Evolutionary conservation across 2,113 vertebrate genomes (phyloP).

Genomic region (Nesoenas mayeri): DNA sequence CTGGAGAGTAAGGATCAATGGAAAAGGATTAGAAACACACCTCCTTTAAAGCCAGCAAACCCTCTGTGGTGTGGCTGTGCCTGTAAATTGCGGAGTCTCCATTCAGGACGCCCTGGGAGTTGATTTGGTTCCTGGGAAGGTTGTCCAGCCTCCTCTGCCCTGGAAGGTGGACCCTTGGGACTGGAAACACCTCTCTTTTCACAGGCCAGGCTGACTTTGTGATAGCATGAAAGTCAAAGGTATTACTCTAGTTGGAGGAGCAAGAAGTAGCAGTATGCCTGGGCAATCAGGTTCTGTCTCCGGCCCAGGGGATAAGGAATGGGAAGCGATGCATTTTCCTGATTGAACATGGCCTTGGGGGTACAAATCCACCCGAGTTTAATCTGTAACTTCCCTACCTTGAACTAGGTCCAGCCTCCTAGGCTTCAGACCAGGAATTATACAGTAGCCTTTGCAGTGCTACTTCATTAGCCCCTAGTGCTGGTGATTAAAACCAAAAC

Average conservation of each 20-base stretch:
- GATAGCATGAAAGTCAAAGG: rapidly evolving
- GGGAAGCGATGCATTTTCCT: neutral
- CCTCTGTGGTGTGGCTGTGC: neutral
- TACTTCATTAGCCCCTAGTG: neutral
- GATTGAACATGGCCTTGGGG: neutral
- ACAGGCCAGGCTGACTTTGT: neutral
- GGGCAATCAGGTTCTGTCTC: neutral
- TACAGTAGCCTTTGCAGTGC: neutral
- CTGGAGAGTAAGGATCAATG: neutral
- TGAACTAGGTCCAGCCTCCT: neutral
- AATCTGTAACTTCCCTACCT: neutral
- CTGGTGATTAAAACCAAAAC: neutral
- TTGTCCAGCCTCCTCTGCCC: neutral
- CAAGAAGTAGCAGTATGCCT: neutral
- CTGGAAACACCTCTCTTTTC: neutral
- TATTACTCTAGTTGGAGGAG: neutral
- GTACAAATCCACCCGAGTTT: neutral
- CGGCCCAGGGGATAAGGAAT: neutral
- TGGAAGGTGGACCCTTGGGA: neutral
- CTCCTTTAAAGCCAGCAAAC: neutral
- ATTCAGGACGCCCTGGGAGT: rapidly evolving
- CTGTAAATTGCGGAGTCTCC: rapidly evolving
- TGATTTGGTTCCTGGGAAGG: neutral
- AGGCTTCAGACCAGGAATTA: neutral
- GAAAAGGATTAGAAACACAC: neutral